Evolutionary conservation across 2,888 invertebrate genomes (phyloP), one percentile per base, ranked within the genome.

Genomic region (Autographa gamma): DNA sequence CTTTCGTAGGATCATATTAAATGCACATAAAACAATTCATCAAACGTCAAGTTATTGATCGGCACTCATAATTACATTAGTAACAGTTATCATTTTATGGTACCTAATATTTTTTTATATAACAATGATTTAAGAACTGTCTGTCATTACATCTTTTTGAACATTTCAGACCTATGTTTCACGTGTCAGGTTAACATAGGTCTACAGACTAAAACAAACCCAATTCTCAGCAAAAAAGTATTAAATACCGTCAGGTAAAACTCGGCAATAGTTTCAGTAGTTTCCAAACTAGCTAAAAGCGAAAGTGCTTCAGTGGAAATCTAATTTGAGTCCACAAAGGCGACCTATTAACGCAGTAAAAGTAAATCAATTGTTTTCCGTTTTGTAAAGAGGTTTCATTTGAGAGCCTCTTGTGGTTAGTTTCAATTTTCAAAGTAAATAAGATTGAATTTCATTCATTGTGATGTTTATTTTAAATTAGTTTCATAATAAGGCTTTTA

Each of bases 311-410:
- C n/a, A 38, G 11, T 70, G 2, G 5, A 66, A 76, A 68, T 52
- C 58, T 68, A 63, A 72, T 75, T 76, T 72, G 25, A 63, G 62
- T 71, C n/a, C 2, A 48, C 68, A 72, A 69, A 60, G 60, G 56
- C 38, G 43, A 66, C 56, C 52, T 34, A 71, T 58, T 65, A 71
- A 58, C 9, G 16, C 13, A 19, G 61, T 34, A 14, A 66, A 73
- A 73, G 59, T 69, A 56, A 76, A 66, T 64, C 61, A 66, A 73
- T 60, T 43, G 48, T 69, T 63, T 54, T 58, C 43, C 59, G 52
- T 69, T 76, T 76, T 64, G 61, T 11, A 13, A 56, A 67, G 13
- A 19, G 19, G 19, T 19, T 54, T 19, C 54, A 19, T 54, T 54
- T 54, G 11, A 41, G 52, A 31, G 9, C 18, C 56, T 25, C 54